These are phyloP conservation scores for Athene cunicularia DNA, from an alignment of 2,113 vertebrate genomes.

Conservation along the genomic window DNA sequence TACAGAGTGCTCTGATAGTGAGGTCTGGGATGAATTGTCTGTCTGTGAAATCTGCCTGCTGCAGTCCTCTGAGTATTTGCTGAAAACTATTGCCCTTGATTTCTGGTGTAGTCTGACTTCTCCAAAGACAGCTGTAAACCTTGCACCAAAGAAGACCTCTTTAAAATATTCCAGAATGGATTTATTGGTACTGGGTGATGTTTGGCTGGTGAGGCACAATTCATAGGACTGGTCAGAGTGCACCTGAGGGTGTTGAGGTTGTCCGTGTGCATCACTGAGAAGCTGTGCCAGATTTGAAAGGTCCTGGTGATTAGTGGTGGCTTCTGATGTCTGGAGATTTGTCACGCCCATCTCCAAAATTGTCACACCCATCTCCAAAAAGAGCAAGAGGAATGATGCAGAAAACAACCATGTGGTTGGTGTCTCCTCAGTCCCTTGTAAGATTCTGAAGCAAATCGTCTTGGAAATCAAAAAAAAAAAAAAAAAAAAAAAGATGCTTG, in stretches of 20 bases:
- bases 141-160: background rate
- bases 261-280: background rate
- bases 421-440: background rate
- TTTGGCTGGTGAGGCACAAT: background rate
- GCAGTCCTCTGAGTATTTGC: background rate
- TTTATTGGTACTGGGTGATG: background rate
- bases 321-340: background rate
- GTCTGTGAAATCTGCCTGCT: background rate
- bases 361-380: background rate
- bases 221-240: background rate
- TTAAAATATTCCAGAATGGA: background rate
- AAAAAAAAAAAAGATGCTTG: background rate
- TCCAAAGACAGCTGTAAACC: background rate
- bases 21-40: background rate
- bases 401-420: background rate
- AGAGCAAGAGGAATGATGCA: background rate
- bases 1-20: background rate
- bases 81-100: background rate
- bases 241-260: background rate
- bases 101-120: background rate
- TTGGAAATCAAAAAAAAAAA: background rate
- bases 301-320: background rate
- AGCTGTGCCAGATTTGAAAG: background rate
- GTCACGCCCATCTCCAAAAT: background rate
- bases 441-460: background rate